Evolutionary conservation across 1,140 invertebrate genomes (phyloP).

Genomic region (Sweltsa coloradensis): DNA sequence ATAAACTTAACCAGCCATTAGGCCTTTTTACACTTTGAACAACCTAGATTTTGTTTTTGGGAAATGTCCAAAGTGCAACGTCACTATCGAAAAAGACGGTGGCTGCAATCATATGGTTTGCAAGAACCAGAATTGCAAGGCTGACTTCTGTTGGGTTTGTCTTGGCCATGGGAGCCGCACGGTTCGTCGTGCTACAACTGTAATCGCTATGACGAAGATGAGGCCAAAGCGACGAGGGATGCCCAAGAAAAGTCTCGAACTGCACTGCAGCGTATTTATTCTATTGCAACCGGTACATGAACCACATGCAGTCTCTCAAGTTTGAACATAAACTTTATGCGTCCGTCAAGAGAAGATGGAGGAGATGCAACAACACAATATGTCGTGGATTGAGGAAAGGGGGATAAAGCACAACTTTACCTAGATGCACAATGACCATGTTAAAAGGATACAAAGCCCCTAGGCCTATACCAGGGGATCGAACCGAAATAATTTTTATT

Average conservation of each 20-base stretch:
- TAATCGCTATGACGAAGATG: slow-evolving; percentile 95
- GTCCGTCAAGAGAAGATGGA: slow-evolving; percentile 97
- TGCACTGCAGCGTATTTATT: slow-evolving; percentile 90
- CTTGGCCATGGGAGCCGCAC: slow-evolving; percentile 98
- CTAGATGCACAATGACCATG: no score
- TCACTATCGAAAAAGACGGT: slow-evolving; percentile 96
- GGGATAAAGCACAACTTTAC: no score
- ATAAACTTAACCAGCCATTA: no score
- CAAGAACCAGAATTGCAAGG: slow-evolving; percentile 96
- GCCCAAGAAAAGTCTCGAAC: slow-evolving; percentile 90
- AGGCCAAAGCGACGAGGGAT: slow-evolving; percentile 89
- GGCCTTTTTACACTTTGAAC: no score
- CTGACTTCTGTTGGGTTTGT: slow-evolving; percentile 99
- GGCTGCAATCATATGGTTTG: slow-evolving; percentile 99
- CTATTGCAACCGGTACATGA: slow-evolving; percentile 99
- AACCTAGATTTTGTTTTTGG: slow-evolving; percentile 29
- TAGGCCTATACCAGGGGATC: no score
- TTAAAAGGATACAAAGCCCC: no score
- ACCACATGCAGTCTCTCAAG: slow-evolving; percentile 97
- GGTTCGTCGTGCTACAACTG: slow-evolving; percentile 98
- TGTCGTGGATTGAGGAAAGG: slow-evolving; percentile 98
- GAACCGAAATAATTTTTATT: no score
- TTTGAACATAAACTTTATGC: slow-evolving; percentile 95
- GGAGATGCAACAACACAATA: slow-evolving; percentile 98
- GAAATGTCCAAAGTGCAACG: slow-evolving; percentile 97